phyloP scores from a whole-genome alignment of 2,888 invertebrate genomes.

The Osmoderma eremita region DNA sequence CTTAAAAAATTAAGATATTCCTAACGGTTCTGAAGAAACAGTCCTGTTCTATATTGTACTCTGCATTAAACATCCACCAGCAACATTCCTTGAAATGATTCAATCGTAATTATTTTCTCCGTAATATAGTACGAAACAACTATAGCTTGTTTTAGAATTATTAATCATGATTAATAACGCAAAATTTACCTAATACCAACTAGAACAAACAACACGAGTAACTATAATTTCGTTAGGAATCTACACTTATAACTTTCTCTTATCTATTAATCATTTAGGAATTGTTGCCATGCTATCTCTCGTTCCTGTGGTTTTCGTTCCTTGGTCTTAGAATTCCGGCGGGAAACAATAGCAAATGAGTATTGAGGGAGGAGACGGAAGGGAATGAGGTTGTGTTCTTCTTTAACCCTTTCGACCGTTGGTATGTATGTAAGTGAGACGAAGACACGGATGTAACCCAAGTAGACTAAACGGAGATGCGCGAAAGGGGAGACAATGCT shows the following conservation, averaged over 20 bases:
- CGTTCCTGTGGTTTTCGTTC: constrained; percentile 28
- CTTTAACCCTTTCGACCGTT: constrained; percentile 3
- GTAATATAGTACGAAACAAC: too few relatives aligned
- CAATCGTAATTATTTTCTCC: too few relatives aligned
- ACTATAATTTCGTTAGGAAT: constrained; percentile 30
- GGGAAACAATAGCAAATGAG: constrained; percentile 18
- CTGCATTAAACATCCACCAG: too few relatives aligned
- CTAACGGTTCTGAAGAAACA: neutral
- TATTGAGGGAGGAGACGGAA: neutral
- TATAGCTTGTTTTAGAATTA: constrained; percentile 4
- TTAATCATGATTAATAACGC: constrained; percentile 28
- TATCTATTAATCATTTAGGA: constrained; percentile 34
- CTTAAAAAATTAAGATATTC: too few relatives aligned
- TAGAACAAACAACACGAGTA: neutral
- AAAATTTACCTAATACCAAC: constrained; percentile 24
- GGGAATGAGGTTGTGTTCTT: constrained; percentile 1
- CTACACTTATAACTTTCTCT: constrained; percentile 24
- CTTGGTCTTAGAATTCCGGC: constrained; percentile 9
- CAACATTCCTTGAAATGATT: too few relatives aligned
- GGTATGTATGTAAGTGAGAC: neutral
- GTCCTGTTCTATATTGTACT: too few relatives aligned
- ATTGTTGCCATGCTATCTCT: constrained; percentile 28
- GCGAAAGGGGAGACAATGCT: neutral
- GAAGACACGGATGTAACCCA: neutral
- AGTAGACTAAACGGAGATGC: constrained; percentile 7